These are phyloP conservation scores for Melanotaenia boesemani DNA, from an alignment of 2,797 vertebrate genomes.

Conservation along the genomic window DNA sequence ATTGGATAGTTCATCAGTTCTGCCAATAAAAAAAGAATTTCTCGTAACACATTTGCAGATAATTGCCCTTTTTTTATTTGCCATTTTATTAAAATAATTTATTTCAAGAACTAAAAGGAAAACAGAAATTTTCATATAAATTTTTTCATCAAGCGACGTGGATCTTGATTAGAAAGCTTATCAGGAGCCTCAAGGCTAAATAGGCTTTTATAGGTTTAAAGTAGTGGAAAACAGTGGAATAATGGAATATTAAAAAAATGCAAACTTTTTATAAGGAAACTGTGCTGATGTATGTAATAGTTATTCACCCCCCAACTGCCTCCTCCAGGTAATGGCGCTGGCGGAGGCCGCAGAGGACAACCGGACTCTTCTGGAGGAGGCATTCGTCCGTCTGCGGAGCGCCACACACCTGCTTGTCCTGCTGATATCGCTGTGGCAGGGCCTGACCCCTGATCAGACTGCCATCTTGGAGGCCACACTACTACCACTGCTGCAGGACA, in stretches of 20 bases:
- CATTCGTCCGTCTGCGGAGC: constrained; percentile 88
- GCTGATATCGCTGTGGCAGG: constrained; percentile 92
- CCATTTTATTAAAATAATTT: too few relatives aligned
- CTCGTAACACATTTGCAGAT: neutral
- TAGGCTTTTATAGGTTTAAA: neutral
- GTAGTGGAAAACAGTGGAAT: neutral
- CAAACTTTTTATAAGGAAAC: neutral
- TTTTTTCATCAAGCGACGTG: neutral
- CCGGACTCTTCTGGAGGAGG: constrained; percentile 85
- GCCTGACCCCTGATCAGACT: constrained; percentile 87
- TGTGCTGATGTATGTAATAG: neutral
- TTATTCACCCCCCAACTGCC: constrained; percentile 12
- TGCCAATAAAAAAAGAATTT: neutral
- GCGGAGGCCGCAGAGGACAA: constrained; percentile 93
- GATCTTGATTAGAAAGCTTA: neutral
- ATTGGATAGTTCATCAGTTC: constrained; percentile 5
- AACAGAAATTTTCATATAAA: neutral
- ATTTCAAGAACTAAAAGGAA: neutral
- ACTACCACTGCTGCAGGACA: constrained; percentile 91
- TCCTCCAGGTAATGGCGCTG: constrained; percentile 90
- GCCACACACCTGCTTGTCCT: constrained; percentile 91
- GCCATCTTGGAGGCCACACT: constrained; percentile 91
- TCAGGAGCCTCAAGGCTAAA: too few relatives aligned
- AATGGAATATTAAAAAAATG: neutral
- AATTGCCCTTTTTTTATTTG: neutral